A percentile compares a stretch with the other conserved stretches of the same genome.
These are phyloP conservation scores for Drosophila mettleri DNA, from an alignment of 2,888 invertebrate genomes.

Conservation along the genomic window DNA sequence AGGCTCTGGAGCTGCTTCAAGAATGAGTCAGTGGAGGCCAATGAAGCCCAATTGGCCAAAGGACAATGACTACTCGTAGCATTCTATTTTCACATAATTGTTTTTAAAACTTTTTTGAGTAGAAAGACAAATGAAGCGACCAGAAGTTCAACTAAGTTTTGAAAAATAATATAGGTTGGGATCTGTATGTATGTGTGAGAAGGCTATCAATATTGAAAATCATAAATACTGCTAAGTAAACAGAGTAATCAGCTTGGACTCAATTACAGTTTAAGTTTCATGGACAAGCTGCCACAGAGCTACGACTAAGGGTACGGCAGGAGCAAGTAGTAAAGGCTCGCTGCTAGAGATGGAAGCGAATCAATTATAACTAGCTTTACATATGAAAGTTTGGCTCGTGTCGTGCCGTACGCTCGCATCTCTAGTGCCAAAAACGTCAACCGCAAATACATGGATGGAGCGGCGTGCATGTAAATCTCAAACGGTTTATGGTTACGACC, in stretches of 20 bases:
- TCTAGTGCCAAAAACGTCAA: constrained; percentile 39
- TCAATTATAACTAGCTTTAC: background rate
- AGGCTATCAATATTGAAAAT: constrained; percentile 39
- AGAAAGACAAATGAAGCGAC: constrained; percentile 71
- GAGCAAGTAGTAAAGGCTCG: background rate
- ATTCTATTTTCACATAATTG: constrained; percentile 65
- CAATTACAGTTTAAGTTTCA: constrained; percentile 35
- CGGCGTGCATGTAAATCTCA: constrained; percentile 74
- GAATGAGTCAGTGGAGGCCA: constrained; percentile 26
- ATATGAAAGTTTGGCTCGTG: background rate
- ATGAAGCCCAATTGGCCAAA: constrained; percentile 46
- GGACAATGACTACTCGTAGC: constrained; percentile 24
- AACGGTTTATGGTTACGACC: constrained; percentile 78
- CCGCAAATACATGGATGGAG: constrained; percentile 52
- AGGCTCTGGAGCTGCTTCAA: background rate
- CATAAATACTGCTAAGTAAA: constrained; percentile 7
- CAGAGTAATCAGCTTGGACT: background rate
- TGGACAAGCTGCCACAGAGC: constrained; percentile 33
- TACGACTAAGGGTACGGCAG: constrained; percentile 7
- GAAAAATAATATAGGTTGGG: background rate
- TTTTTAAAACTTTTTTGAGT: constrained; percentile 49
- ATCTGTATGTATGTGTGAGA: background rate
- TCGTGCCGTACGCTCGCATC: background rate
- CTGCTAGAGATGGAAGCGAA: background rate
- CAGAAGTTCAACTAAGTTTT: constrained; percentile 27